Conservation (phyloP, 1,140 invertebrate genomes). For the Heliconius himera region DNA sequence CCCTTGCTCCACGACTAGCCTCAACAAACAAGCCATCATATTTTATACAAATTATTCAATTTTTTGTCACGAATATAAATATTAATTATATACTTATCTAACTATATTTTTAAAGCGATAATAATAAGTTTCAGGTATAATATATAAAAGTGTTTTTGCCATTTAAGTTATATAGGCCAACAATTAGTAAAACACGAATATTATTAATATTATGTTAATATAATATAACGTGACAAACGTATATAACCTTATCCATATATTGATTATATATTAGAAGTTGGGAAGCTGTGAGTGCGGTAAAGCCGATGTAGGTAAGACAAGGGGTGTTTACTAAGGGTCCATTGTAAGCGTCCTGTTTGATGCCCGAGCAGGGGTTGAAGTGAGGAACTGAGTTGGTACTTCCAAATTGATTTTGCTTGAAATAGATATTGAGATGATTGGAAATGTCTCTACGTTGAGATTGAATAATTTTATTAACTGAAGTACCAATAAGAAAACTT, state of each 20-base stretch:
- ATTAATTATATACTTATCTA: too few species aligned
- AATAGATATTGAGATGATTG: neutral
- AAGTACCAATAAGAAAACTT: neutral
- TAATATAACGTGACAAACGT: neutral
- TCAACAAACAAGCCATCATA: too few species aligned
- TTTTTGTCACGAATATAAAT: too few species aligned
- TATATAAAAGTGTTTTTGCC: too few species aligned
- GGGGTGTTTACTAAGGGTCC: conserved; percentile 21
- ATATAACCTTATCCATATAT: neutral
- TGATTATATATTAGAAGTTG: neutral
- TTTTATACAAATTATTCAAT: too few species aligned
- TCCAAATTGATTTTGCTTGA: conserved; percentile 16
- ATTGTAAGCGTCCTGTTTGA: conserved; percentile 21
- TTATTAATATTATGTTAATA: neutral
- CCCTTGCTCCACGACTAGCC: too few species aligned
- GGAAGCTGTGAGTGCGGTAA: conserved; percentile 7
- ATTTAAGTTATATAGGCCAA: neutral
- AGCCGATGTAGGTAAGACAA: conserved; percentile 17
- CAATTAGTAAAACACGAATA: neutral
- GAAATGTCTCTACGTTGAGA: neutral
- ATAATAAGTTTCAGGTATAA: too few species aligned
- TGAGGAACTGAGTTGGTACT: conserved; percentile 4
- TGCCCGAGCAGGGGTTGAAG: neutral
- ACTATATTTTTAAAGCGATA: too few species aligned
- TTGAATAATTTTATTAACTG: neutral